phyloP scores from a whole-genome alignment of 2,797 vertebrate species.

The Potorous gilbertii region DNA sequence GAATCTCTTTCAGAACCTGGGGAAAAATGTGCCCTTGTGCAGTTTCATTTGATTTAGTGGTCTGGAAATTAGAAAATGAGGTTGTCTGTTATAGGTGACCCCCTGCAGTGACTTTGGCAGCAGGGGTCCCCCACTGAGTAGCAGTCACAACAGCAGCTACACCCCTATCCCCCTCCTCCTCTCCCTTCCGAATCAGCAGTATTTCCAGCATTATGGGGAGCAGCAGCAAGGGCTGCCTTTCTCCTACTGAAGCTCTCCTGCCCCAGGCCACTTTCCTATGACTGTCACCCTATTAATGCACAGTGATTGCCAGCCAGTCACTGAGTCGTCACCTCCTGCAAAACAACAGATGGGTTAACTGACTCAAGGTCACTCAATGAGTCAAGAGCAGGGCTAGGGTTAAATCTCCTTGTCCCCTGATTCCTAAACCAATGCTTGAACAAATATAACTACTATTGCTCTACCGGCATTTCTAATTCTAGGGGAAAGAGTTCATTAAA shows the following conservation, averaged over 20 bases:
- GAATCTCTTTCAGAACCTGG: conserved; percentile 57
- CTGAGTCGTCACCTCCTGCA: conserved; percentile 58
- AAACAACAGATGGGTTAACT: conserved; percentile 70
- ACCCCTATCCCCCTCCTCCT: neutral
- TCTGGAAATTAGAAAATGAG: conserved; percentile 72
- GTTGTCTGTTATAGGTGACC: conserved; percentile 63
- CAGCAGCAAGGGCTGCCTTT: conserved; percentile 53
- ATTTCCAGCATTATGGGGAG: conserved; percentile 39
- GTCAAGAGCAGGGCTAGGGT: conserved; percentile 46
- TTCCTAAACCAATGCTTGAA: neutral
- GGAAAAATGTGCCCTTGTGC: conserved; percentile 35
- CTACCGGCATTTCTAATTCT: conserved; percentile 44
- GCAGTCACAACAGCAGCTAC: conserved; percentile 44
- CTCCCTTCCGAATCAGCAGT: conserved; percentile 23
- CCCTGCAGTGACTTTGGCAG: conserved; percentile 50
- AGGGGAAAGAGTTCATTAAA: conserved; percentile 50
- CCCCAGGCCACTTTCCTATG: conserved; percentile 51
- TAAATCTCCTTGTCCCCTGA: conserved; percentile 45
- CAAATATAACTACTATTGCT: conserved; percentile 34
- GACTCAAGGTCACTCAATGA: conserved; percentile 58
- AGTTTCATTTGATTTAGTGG: conserved; percentile 63
- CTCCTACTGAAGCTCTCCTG: conserved; percentile 48
- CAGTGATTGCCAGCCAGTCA: conserved; percentile 60
- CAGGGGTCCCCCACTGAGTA: conserved; percentile 33
- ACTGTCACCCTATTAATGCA: conserved; percentile 61